A percentile compares a stretch with the other conserved stretches of the same genome.
Evolutionary conservation across 2,797 vertebrate genomes (phyloP).

Genomic region (Pampus argenteus): DNA sequence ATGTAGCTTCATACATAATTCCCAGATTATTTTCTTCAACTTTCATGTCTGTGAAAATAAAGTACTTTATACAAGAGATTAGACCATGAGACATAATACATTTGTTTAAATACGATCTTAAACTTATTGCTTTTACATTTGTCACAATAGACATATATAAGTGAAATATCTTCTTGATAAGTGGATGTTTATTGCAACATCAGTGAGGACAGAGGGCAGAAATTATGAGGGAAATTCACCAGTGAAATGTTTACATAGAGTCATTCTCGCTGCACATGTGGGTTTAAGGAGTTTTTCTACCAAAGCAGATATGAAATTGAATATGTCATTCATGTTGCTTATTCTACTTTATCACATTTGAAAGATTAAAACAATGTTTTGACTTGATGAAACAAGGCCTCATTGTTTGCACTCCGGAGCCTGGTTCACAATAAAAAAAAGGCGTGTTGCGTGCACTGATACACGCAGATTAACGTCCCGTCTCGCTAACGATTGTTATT

Average conservation of each 20-base stretch:
- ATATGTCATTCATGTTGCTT: conserved; percentile 20
- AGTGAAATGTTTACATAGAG: conserved; percentile 52
- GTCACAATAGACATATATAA: conserved; percentile 17
- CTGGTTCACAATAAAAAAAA: too few relatives aligned
- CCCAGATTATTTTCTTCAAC: not conserved
- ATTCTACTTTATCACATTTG: conserved; percentile 16
- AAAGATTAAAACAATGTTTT: not conserved
- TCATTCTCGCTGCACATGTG: conserved; percentile 19
- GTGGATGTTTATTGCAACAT: conserved; percentile 31
- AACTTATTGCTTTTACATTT: too few relatives aligned
- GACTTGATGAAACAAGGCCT: too few relatives aligned
- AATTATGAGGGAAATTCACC: conserved; percentile 58
- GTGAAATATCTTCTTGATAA: conserved; percentile 8
- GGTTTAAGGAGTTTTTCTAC: not conserved
- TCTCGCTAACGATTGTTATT: too few relatives aligned
- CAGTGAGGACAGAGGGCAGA: conserved; percentile 36
- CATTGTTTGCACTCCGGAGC: too few relatives aligned
- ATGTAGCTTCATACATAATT: not conserved
- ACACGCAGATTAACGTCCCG: too few relatives aligned
- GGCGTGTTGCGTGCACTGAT: too few relatives aligned
- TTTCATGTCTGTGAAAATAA: conserved; percentile 4
- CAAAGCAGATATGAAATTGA: conserved; percentile 37
- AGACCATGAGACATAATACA: not conserved
- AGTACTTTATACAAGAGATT: conserved; percentile 25
- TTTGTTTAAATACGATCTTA: conserved; percentile 36